Evolutionary conservation across 1,140 invertebrate species (phyloP).

Genomic region (Phenacoccus solenopsis): DNA sequence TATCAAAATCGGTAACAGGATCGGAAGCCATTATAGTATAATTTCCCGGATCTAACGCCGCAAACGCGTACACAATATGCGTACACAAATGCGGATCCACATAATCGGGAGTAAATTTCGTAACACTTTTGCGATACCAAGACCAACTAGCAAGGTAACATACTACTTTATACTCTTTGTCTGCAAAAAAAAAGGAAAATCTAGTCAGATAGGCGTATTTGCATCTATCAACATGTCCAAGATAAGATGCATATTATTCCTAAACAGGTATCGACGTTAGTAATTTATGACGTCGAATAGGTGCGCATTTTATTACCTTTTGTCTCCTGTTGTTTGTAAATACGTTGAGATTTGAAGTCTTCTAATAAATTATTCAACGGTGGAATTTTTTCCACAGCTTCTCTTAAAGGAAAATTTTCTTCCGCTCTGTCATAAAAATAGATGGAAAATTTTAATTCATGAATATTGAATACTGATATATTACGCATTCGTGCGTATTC

Average conservation of each 20-base stretch:
- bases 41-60: conserved; percentile 63
- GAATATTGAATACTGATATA: too few species aligned
- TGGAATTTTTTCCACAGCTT: conserved; percentile 52
- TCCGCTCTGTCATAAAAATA: conserved; percentile 22
- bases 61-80: conserved; percentile 80
- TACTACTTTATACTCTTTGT: conserved; percentile 43
- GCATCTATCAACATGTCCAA: not conserved
- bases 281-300: not conserved
- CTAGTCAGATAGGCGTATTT: not conserved
- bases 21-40: conserved; percentile 64
- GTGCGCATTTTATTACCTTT: not conserved
- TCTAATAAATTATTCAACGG: conserved; percentile 30
- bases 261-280: not conserved
- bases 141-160: conserved; percentile 86
- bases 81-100: conserved; percentile 69
- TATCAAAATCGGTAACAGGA: conserved; percentile 71
- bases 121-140: conserved; percentile 65
- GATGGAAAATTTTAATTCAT: not conserved
- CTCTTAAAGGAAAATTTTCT: conserved; percentile 40
- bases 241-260: not conserved
- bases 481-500: too few species aligned
- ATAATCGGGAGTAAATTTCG: conserved; percentile 73
- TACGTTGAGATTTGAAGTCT: not conserved
- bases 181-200: conserved; percentile 17
- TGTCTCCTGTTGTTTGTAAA: not conserved